Base-by-base conservation (phyloP, 2,888 invertebrate species). In the Cheilosia soror region DNA sequence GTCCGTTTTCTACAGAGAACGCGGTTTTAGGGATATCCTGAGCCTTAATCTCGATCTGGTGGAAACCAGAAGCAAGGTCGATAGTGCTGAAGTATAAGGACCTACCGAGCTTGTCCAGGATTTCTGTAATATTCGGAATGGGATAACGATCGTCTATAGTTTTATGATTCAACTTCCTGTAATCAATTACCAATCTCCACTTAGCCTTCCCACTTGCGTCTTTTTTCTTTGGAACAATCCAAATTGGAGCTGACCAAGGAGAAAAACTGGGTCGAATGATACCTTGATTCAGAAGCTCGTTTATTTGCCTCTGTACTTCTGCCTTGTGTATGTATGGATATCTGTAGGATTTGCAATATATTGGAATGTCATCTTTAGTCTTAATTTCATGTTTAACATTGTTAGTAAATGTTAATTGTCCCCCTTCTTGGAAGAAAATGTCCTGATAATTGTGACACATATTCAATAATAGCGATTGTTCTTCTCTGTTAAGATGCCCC, bases 1-100 rank as follows among this genome's bases (percentile, higher is more conserved):
- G 83, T 2, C 86, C 88, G 15, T 51, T 76, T 7, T 85, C 60
- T 0, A 80, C 80, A 5, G 77, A 79, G 31, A 88, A 88, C 20
- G 86, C 88, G 1, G 82, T 88, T 66, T 88, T 88, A 29, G 40
- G 57, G 5, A 83, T 80, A n/a, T 88, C 87, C 11, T 53, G 15
- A 5, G 77, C 47, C 7, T 85, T 29, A 86, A 90, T 88, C 13
- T 87, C 85, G 0, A 90, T 90, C 72, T 90, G 90, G 47, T 90
- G 89, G 55, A 90, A 90, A 0, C 90, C 89, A 0, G 87, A 88
- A 1, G 89, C 88, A 0, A 90, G 37, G 72, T 90, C 33, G 53
- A 55, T 49, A 49, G 13, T 63, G 33, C 11, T 31, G 49, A 4
- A 31, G 31, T 31, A 31, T 7, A 40, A 13, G 2, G 40, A 40